Evolutionary conservation across 2,888 invertebrate species (phyloP).

Genomic region (Epinotia bilunana): DNA sequence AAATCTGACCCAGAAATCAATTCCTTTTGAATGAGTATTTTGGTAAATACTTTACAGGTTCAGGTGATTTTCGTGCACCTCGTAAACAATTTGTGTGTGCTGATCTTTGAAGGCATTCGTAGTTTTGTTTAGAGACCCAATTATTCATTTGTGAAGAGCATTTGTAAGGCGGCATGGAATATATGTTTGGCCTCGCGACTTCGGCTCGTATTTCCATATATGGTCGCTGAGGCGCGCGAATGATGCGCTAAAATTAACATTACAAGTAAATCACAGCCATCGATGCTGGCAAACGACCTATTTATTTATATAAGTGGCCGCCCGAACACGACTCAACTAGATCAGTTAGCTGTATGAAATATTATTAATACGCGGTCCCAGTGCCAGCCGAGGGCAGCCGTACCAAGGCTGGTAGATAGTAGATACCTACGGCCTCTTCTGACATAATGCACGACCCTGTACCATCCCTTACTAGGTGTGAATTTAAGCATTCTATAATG

Average conservation of each 20-base stretch:
- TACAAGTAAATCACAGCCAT: conserved; percentile 37
- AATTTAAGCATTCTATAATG: not conserved
- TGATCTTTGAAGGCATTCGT: not conserved
- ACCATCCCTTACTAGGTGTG: not conserved
- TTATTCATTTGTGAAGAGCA: not conserved
- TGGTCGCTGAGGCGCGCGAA: conserved; percentile 9
- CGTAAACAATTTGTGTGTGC: not conserved
- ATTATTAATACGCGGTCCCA: conserved; percentile 15
- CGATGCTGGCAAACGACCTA: conserved; percentile 36
- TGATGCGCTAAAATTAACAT: conserved; percentile 31
- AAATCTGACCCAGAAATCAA: no score
- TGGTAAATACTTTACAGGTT: no score
- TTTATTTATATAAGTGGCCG: conserved; percentile 32
- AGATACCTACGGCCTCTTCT: not conserved
- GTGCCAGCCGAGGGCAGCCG: not conserved
- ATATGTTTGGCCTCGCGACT: not conserved
- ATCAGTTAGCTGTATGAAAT: conserved; percentile 31
- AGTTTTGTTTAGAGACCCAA: not conserved
- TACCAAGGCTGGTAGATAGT: not conserved
- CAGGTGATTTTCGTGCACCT: not conserved
- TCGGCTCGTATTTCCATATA: conserved; percentile 9
- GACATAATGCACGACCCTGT: not conserved
- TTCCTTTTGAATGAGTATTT: no score
- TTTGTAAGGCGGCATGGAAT: not conserved
- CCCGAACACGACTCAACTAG: not conserved